Percentiles rank a stretch among this genome's conserved stretches.
phyloP scores from a whole-genome alignment of 2,113 vertebrate species.

The Quiscalus mexicanus region DNA sequence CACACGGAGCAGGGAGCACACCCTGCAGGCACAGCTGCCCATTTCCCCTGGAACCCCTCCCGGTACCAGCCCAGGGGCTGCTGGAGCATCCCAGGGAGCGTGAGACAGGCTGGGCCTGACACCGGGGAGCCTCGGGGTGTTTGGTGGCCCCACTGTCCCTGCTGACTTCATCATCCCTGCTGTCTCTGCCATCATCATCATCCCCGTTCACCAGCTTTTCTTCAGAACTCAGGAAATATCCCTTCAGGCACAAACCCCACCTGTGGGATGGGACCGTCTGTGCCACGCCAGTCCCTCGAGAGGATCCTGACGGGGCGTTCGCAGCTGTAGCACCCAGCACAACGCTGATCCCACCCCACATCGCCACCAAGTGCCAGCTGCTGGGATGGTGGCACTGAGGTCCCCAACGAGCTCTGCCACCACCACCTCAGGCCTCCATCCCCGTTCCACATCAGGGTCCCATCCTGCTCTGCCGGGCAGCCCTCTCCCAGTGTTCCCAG shows the following conservation, averaged over 20 bases:
- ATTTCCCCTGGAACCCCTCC: accelerated
- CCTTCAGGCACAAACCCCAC: background rate
- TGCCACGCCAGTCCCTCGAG: accelerated
- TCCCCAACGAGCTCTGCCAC: accelerated
- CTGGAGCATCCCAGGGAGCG: background rate
- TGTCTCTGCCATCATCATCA: background rate
- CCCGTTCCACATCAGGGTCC: accelerated
- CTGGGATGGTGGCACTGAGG: background rate
- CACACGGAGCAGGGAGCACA: background rate
- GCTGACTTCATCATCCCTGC: background rate
- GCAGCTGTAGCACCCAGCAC: background rate
- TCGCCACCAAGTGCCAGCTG: background rate
- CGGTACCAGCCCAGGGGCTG: background rate
- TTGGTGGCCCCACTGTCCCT: background rate
- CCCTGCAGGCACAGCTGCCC: too few species aligned
- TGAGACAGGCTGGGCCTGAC: too few species aligned
- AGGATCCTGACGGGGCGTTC: background rate
- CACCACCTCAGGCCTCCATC: background rate
- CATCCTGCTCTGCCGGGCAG: background rate
- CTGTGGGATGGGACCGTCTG: accelerated
- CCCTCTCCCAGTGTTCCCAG: background rate
- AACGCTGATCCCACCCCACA: background rate
- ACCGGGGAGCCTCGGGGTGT: background rate
- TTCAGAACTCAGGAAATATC: background rate
- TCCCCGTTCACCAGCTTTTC: background rate